Conservation (phyloP, 2,797 vertebrate genomes). For the Poliocrania exsul region DNA sequence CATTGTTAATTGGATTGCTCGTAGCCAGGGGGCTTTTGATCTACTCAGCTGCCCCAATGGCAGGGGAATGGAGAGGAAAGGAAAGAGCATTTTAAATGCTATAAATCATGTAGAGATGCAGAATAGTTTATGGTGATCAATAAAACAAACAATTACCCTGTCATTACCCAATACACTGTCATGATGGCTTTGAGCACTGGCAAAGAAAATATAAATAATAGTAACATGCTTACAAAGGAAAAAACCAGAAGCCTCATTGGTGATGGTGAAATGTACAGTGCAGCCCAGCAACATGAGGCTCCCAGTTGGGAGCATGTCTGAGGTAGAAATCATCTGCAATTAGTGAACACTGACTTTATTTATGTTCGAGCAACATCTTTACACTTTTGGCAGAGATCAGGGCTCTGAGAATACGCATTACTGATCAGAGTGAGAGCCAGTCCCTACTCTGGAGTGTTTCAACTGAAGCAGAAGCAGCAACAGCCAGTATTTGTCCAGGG, state of each 20-base stretch:
- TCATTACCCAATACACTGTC: conserved; percentile 58
- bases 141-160: conserved; percentile 77
- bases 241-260: background rate
- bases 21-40: conserved; percentile 45
- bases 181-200: conserved; percentile 40
- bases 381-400: background rate
- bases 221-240: background rate
- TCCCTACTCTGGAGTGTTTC: background rate
- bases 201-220: conserved; percentile 15
- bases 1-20: conserved; percentile 32
- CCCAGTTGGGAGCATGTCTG: background rate
- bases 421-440: background rate
- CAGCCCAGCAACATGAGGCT: background rate
- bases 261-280: background rate
- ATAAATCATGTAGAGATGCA: conserved; percentile 60
- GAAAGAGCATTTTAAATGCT: conserved; percentile 43
- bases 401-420: background rate
- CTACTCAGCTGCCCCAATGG: background rate
- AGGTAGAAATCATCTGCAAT: background rate
- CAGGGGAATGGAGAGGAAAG: conserved; percentile 23
- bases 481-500: background rate
- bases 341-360: background rate
- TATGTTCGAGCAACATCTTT: background rate
- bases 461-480: background rate
- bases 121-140: conserved; percentile 70